These are phyloP conservation scores for Watsonalla cultraria DNA, from an alignment of 2,888 invertebrate genomes.

Conservation along the genomic window DNA sequence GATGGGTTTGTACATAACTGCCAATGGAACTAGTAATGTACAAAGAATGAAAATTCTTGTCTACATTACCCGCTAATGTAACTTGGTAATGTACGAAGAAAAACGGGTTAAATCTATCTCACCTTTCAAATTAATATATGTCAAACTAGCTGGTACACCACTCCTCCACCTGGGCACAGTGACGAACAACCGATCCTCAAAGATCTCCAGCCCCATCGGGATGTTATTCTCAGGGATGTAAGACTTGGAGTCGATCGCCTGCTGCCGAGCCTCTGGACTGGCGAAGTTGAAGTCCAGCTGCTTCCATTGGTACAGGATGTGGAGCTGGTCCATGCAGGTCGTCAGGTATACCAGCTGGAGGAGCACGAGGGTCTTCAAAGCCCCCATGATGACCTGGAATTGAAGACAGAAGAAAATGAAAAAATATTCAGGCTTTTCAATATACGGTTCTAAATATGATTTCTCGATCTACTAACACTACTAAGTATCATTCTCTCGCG, in stretches of 20 bases:
- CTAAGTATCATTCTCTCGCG: too few relatives aligned
- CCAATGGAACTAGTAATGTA: too few relatives aligned
- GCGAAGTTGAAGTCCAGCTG: slow-evolving; percentile 84
- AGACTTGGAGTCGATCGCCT: slow-evolving; percentile 77
- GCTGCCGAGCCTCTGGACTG: slow-evolving; percentile 71
- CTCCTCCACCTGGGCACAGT: slow-evolving; percentile 86
- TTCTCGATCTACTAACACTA: too few relatives aligned
- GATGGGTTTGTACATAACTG: too few relatives aligned
- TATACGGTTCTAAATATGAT: too few relatives aligned
- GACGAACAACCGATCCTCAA: slow-evolving; percentile 82
- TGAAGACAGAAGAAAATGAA: slow-evolving; percentile 3
- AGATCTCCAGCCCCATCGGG: slow-evolving; percentile 86
- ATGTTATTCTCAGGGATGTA: slow-evolving; percentile 85
- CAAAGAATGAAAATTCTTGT: too few relatives aligned
- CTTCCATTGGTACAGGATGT: slow-evolving; percentile 85
- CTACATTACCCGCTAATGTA: too few relatives aligned
- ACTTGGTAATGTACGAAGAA: too few relatives aligned
- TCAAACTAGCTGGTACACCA: slow-evolving; percentile 87
- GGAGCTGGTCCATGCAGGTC: slow-evolving; percentile 81
- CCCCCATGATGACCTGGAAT: slow-evolving; percentile 56
- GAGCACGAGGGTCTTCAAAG: slow-evolving; percentile 45
- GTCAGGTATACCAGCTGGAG: slow-evolving; percentile 55
- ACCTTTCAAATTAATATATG: slow-evolving; percentile 86
- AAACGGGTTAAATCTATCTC: too few relatives aligned
- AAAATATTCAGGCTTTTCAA: not conserved